Base-by-base conservation (phyloP, 2,888 invertebrate species). In the Odontomyia ornata region DNA sequence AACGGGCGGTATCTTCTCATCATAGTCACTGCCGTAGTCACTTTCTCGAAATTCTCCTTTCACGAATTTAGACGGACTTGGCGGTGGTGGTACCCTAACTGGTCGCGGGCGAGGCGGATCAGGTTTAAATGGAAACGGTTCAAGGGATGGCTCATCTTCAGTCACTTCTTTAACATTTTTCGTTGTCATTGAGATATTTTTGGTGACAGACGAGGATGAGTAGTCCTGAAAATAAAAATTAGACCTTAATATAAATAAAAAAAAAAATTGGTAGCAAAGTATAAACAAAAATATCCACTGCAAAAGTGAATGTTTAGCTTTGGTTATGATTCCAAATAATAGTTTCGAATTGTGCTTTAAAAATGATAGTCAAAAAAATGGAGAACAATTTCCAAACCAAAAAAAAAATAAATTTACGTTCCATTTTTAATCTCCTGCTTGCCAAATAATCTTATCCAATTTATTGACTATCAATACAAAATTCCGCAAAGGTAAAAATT, bases 11-110 rank as follows among this genome's bases (percentile, higher is more conserved):
- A 91, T 91, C 80, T 89, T 88, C 76, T 90, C 89, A 78, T 92
- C 92, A 79, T 91, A 90, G 82, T 93, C 92, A 82, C 92, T 93
- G 85, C 92, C 92, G 82, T 92, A 92, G 83, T 93, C 93, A 82
- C 91, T 92, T 83, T 91, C 91, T 73, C 88, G 88, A 84, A 90
- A 90, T 85, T 91, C 91, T 80, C 90, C 88, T 84, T 89, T 91
- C 23, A 90, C 85, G 84, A 92, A 93, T 85, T 89, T 91, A 27
- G 91, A 91, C 76, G 92, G 91, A 84, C 89, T 91, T 27, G 89
- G 89, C 69, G 90, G 89, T 30, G 88, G 88, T 52, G 89, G 88
- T 1, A 86, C 84, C 80, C 86, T 87, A 21, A 81, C 81, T 52
- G 82, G 83, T 80, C 84, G 84, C 43, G 84, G 84, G 77, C 82